Percentiles rank a stretch among this genome's conserved stretches.
phyloP scores from a whole-genome alignment of 2,113 vertebrate species.

The Anas platyrhynchos region DNA sequence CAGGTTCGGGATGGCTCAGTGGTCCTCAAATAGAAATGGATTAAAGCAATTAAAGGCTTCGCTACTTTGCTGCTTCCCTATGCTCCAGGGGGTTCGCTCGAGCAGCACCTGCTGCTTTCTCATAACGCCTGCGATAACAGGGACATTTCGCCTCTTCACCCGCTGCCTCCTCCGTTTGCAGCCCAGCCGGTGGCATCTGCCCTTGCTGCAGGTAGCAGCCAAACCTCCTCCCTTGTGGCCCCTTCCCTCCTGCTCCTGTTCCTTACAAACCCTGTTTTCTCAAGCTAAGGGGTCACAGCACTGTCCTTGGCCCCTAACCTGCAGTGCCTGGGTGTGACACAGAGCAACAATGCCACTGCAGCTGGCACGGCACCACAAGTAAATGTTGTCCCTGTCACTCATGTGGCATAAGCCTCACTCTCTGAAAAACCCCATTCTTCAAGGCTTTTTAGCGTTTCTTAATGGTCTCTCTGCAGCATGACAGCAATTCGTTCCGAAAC shows the following conservation, averaged over 20 bases:
- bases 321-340: background rate
- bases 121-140: background rate
- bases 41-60: conserved; percentile 51
- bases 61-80: background rate
- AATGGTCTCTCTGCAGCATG: conserved; percentile 9
- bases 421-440: background rate
- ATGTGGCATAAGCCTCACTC: background rate
- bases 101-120: background rate
- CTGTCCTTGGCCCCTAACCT: background rate
- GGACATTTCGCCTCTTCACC: background rate
- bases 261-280: background rate
- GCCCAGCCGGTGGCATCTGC: background rate
- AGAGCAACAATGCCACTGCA: background rate
- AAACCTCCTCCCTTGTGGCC: background rate
- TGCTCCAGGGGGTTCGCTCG: background rate
- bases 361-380: background rate
- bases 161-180: background rate
- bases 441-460: background rate
- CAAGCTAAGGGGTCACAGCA: background rate
- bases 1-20: background rate
- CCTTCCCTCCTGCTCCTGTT: background rate
- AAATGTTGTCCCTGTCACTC: background rate
- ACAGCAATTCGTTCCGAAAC: background rate
- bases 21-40: conserved; percentile 11
- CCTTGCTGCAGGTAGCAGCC: background rate